Base-by-base conservation (phyloP, 2,113 vertebrate species). In the Macquaria australasica region DNA sequence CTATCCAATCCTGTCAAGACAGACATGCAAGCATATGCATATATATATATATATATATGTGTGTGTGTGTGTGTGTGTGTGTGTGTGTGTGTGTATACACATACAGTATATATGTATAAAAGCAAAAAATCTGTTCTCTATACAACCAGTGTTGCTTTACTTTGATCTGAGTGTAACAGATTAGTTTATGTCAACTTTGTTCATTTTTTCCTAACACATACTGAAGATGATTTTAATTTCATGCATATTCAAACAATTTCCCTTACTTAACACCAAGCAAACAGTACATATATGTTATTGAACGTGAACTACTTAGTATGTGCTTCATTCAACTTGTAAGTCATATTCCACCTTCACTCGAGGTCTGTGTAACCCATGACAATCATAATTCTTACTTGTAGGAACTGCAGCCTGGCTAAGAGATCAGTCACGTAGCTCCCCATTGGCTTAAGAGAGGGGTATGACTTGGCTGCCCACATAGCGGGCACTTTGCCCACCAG, bases 381-480 rank as follows among this genome's bases (percentile, higher is more conserved):
- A 81, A 66, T 25, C 16, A 51, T 62, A 67, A 59, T 28, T 85
- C 88, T 87, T 95, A 98, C 97, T 97, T 98, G 97, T 25, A 99
- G 96, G 92, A 98, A 96, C 69, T 89, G 88, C 85, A 99, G 85
- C 39, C 97, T 96, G 71, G 95, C 91, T 59, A 98, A 89, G 2
- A 99, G 95, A 88, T 99, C 97, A 0, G 96, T 91, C 82, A 99
- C 87, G 0, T 97, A 98, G 93, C 97, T 96, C 28, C 98, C 98
- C 79, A 98, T 85, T 1, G 94, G 95, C 89, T 98, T 99, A 85
- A 98, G 96, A 0, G 98, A 99, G 1, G 97, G 97, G 75, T 99
- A 99, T 11, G 97, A 99, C 85, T 97, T 98, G 73, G 96, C 83
- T n/a, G 96, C 96, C 98, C 97, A 99, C 95, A 96, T 94, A 3